These are phyloP conservation scores for Acanthiza pusilla DNA, from an alignment of 2,797 vertebrate species.

Conservation along the genomic window DNA sequence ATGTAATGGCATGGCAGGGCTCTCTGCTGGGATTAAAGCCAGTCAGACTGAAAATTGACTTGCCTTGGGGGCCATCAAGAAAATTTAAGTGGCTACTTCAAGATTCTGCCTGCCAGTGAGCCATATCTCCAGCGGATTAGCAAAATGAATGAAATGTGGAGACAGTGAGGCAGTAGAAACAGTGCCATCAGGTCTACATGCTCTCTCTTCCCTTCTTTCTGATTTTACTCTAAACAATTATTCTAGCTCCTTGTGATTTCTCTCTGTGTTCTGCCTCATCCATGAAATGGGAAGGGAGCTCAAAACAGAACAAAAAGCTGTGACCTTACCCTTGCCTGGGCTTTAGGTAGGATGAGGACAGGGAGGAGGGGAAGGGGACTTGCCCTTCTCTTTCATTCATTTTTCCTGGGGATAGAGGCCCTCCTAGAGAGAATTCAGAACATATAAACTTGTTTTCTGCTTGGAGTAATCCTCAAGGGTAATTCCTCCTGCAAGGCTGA, in stretches of 20 bases:
- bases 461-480: neutral
- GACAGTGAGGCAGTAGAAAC: neutral
- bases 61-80: slow-evolving; percentile 45
- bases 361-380: neutral
- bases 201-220: neutral
- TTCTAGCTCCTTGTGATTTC: neutral
- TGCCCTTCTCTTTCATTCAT: neutral
- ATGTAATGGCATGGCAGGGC: slow-evolving; percentile 17
- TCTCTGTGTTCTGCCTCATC: neutral
- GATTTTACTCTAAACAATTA: neutral
- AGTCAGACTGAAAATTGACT: slow-evolving; percentile 61
- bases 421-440: neutral
- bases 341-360: neutral
- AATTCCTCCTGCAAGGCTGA: neutral
- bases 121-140: neutral
- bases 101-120: slow-evolving; percentile 38
- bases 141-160: slow-evolving; percentile 29
- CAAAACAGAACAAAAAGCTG: neutral
- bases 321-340: neutral
- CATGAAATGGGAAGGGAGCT: neutral
- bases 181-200: neutral
- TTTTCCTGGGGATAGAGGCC: neutral
- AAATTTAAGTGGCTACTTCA: slow-evolving; percentile 46
- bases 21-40: slow-evolving; percentile 40
- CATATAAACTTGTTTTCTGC: neutral